Conservation (phyloP, 2,888 invertebrate species). For the Amphipoea lucens region DNA sequence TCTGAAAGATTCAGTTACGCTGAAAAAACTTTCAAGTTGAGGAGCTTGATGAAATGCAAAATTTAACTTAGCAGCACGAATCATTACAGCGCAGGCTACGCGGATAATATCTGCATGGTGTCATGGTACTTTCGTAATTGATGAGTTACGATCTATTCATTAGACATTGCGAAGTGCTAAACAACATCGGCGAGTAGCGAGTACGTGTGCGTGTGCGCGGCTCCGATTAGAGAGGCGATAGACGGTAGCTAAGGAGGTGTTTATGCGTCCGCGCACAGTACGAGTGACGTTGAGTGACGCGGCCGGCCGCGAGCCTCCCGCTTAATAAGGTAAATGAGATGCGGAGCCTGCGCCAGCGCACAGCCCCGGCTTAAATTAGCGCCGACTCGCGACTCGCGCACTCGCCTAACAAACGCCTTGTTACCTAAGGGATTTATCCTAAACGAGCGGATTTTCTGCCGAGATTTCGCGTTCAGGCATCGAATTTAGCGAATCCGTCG, state of each 20-base stretch:
- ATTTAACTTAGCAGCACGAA: conserved; percentile 6
- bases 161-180: conserved; percentile 40
- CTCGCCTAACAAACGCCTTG: conserved; percentile 81
- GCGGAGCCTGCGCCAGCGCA: conserved; percentile 73
- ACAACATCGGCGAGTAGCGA: conserved; percentile 20
- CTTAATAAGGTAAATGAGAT: conserved; percentile 88
- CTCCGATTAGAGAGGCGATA: conserved; percentile 76
- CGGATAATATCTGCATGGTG: conserved; percentile 30
- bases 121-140: conserved; percentile 46
- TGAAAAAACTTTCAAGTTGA: background rate
- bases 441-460: conserved; percentile 73
- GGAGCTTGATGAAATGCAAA: conserved; percentile 4
- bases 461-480: conserved; percentile 60
- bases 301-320: conserved; percentile 76
- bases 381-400: conserved; percentile 68
- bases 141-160: conserved; percentile 54
- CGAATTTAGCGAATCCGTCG: conserved; percentile 53
- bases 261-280: conserved; percentile 76
- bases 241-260: conserved; percentile 81
- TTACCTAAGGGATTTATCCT: conserved; percentile 78
- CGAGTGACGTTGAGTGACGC: conserved; percentile 86
- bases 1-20: conserved; percentile 4
- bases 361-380: conserved; percentile 79
- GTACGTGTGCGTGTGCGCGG: conserved; percentile 56
- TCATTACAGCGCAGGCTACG: conserved; percentile 11